Percentiles rank a stretch among this genome's conserved stretches.
Evolutionary conservation across 2,888 invertebrate species (phyloP).

Genomic region (Griposia aprilina): DNA sequence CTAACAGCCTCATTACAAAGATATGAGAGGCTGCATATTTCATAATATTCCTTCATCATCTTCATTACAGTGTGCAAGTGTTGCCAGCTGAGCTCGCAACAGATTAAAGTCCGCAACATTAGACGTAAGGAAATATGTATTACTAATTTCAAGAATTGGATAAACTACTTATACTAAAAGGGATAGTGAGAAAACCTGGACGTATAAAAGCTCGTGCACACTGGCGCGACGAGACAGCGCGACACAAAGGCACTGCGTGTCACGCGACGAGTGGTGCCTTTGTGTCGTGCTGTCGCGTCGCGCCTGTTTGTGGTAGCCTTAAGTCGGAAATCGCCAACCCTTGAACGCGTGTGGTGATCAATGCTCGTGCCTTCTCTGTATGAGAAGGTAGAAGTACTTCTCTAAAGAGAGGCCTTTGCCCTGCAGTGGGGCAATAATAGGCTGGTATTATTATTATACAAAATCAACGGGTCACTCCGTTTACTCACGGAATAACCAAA

Average conservation of each 20-base stretch:
- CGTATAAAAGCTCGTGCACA: not conserved
- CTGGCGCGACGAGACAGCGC: too few species aligned
- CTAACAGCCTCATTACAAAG: not conserved
- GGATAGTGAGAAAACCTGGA: not conserved
- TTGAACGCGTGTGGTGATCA: not conserved
- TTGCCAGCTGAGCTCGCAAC: not conserved
- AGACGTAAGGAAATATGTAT: not conserved
- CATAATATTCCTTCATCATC: constrained; percentile 27
- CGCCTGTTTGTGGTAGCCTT: too few species aligned
- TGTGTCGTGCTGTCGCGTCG: too few species aligned
- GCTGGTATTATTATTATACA: not conserved
- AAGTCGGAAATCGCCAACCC: not conserved
- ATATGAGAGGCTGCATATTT: constrained; percentile 25
- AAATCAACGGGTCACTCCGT: too few species aligned
- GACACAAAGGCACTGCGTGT: too few species aligned
- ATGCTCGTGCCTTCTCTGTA: not conserved
- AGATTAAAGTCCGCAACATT: not conserved
- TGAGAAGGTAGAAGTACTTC: too few species aligned
- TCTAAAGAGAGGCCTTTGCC: too few species aligned
- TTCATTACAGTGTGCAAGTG: not conserved
- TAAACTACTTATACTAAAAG: too few species aligned
- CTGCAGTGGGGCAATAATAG: not conserved
- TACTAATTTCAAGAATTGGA: not conserved
- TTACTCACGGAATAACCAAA: too few species aligned
- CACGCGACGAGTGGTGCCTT: too few species aligned